Evolutionary conservation across 2,888 invertebrate genomes (phyloP), one percentile per base, ranked within the genome.

Genomic region (Scelioninae gen. 1): DNA sequence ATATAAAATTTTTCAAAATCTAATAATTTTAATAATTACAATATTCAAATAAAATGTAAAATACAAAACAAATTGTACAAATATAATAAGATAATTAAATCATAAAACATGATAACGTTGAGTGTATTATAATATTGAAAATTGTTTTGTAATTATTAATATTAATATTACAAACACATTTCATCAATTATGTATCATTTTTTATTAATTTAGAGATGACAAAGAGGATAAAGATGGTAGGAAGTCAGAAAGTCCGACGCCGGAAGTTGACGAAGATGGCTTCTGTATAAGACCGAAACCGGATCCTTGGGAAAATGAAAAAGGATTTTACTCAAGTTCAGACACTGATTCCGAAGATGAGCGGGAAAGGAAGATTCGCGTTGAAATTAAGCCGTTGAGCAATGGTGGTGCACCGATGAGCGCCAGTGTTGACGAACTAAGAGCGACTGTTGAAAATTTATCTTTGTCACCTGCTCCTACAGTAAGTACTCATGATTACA

Each of bases 231-330:
- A 45, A 55, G 93, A 93, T 79, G 92, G 92, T 75, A 88, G 92
- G 63, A 93, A 93, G 85, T 93, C 93, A 0, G 93, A 93, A 75
- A 93, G 93, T 5, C 93, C 93, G 31, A 94, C 95, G 4, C 96
- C 96, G 43, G 97, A 97, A 93, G 96, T 98, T 3, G 98, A 98
- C 92, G 98, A 98, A 88, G 98, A 98, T 92, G 98, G 98, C 10
- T 98, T 96, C 91, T 96, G 97, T 88, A 96, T 98, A 88, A 95
- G 97, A 92, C 98, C 97, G 49, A 95, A 96, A 92, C 95, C 96
- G 88, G 96, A 96, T 86, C 94, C 94, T 34, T 95, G 95, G 95
- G 95, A 95, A 88, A 95, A 95, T 86, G 95, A 95, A 89, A 96
- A 96, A 92, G 96, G 96, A 92, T 98, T 97, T 90, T 97, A 98